Percentiles rank a stretch among this genome's conserved stretches.
Evolutionary conservation across 2,113 vertebrate species (phyloP).

Genomic region (Amblyornis subalaris): DNA sequence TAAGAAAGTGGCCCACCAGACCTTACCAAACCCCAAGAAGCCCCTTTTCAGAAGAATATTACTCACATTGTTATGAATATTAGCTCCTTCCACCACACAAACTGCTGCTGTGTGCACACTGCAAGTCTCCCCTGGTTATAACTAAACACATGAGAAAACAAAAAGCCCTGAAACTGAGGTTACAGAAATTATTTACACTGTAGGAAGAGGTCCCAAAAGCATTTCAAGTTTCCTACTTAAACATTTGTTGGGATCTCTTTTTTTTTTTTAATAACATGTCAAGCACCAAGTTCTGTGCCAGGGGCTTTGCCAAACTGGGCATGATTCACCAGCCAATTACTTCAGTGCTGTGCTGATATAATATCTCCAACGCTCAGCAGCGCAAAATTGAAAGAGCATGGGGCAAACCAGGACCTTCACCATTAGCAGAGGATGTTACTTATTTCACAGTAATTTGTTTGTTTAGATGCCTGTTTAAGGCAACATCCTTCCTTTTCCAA

Average conservation of each 20-base stretch:
- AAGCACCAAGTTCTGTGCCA: not conserved
- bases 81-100: not conserved
- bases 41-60: not conserved
- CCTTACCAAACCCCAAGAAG: not conserved
- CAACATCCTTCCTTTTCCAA: not conserved
- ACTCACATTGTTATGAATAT: fast-evolving
- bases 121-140: fast-evolving
- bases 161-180: not conserved
- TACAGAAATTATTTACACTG: not conserved
- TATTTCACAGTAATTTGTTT: constrained; percentile 13
- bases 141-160: not conserved
- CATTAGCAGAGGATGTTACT: not conserved
- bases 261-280: no score
- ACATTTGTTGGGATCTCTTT: not conserved
- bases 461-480: constrained; percentile 40
- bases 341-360: not conserved
- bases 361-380: not conserved
- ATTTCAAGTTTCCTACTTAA: not conserved
- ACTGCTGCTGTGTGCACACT: fast-evolving
- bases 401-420: not conserved
- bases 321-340: not conserved
- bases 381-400: not conserved
- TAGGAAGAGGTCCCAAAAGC: not conserved
- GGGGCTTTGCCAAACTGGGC: not conserved
- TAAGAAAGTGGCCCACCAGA: not conserved